Evolutionary conservation across 2,113 vertebrate species (phyloP).

Genomic region (Tylochromis polylepis): DNA sequence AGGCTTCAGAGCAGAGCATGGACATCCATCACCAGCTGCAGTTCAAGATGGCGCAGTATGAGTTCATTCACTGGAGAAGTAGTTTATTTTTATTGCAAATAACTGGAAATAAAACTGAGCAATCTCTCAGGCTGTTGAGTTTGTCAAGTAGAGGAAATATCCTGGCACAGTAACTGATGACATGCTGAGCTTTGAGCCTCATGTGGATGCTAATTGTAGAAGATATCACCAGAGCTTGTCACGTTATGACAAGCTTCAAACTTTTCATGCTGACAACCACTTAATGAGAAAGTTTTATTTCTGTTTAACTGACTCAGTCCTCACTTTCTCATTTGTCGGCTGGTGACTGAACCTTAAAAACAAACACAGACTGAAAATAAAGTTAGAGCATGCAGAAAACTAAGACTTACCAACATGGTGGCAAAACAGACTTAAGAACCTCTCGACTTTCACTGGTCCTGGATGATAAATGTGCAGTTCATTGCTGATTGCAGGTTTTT

Average conservation of each 20-base stretch:
- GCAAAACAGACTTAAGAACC: not conserved
- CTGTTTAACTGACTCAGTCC: not conserved
- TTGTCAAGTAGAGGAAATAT: not conserved
- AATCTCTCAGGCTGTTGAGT: not conserved
- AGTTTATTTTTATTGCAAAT: not conserved
- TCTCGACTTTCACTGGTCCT: rapidly evolving
- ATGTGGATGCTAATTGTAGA: not conserved
- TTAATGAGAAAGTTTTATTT: not conserved
- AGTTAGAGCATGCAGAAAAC: rapidly evolving
- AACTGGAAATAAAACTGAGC: not conserved
- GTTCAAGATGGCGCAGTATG: rapidly evolving
- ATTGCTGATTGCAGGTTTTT: not conserved
- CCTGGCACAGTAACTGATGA: not conserved
- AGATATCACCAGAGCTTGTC: rapidly evolving
- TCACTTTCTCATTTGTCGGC: not conserved
- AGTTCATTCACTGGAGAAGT: not conserved
- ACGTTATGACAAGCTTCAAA: not conserved
- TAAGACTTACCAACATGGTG: not conserved
- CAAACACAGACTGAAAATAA: not conserved
- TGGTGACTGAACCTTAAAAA: not conserved
- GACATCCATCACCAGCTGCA: not conserved
- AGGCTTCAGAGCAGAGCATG: not conserved
- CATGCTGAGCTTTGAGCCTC: not conserved
- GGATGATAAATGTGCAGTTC: not conserved
- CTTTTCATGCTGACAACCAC: no score